Conservation (phyloP, 1,140 invertebrate genomes). For the Heliothis subflexa region DNA sequence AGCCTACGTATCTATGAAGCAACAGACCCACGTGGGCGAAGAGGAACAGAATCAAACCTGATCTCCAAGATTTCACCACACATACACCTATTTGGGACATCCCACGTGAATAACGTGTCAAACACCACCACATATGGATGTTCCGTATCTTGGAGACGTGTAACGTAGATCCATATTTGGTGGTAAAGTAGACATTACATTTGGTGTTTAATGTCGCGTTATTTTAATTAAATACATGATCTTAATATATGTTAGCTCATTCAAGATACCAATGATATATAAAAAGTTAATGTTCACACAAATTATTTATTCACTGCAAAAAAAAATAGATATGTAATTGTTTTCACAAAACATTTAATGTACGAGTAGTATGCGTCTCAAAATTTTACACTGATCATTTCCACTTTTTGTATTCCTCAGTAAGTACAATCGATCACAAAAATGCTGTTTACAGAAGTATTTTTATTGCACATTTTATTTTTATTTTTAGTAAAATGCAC, state of each 20-base stretch:
- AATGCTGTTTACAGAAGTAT: neutral
- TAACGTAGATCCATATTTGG: neutral
- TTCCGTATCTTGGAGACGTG: neutral
- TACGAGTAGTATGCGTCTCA: too few relatives aligned
- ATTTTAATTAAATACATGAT: too few relatives aligned
- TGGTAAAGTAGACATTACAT: neutral
- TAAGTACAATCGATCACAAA: conserved; percentile 2
- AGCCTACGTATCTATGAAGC: neutral
- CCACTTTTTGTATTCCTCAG: neutral
- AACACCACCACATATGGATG: conserved; percentile 1
- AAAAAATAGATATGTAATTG: too few relatives aligned
- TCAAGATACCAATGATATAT: too few relatives aligned
- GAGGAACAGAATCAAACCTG: conserved; percentile 25
- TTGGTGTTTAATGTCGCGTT: neutral
- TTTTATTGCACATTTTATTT: neutral
- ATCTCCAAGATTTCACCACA: conserved; percentile 30
- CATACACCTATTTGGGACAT: neutral
- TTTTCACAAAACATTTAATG: too few relatives aligned
- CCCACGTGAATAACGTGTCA: conserved; percentile 26
- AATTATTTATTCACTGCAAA: too few relatives aligned
- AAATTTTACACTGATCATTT: neutral
- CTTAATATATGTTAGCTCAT: too few relatives aligned
- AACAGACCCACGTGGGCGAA: conserved; percentile 28
- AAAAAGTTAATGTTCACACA: too few relatives aligned
- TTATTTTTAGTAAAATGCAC: neutral